Conservation (phyloP, 2,113 vertebrate genomes). For the Lucifuga dentata region DNA sequence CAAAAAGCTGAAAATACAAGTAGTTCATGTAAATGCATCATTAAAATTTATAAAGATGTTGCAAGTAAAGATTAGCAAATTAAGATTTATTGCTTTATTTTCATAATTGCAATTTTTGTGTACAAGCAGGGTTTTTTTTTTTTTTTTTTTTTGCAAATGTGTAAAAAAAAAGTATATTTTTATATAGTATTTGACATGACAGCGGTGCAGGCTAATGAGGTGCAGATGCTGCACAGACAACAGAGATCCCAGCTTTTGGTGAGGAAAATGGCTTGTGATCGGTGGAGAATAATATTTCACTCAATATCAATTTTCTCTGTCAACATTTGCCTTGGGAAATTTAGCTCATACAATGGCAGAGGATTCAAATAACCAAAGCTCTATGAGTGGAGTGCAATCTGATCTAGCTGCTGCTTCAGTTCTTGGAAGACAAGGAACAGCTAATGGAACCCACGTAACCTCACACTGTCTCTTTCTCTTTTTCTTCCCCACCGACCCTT, state of each 20-base stretch:
- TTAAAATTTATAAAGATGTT: no score
- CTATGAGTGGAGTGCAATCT: constrained; percentile 72
- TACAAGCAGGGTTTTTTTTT: no score
- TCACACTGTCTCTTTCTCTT: constrained; percentile 54
- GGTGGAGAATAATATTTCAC: constrained; percentile 58
- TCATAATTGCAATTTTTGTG: no score
- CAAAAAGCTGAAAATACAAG: no score
- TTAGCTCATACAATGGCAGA: constrained; percentile 58
- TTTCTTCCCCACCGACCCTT: background rate
- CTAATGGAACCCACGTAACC: constrained; percentile 74
- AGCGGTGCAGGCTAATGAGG: background rate
- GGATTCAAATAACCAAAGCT: constrained; percentile 69
- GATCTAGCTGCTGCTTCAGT: constrained; percentile 70
- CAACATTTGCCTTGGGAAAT: constrained; percentile 77
- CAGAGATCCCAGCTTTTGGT: background rate
- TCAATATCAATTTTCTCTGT: constrained; percentile 74
- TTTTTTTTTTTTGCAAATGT: no score
- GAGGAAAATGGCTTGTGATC: constrained; percentile 62
- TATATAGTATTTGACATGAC: background rate
- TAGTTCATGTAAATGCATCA: no score
- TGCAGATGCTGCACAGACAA: constrained; percentile 6
- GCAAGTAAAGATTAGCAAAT: no score
- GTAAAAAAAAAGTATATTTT: no score
- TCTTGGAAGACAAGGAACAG: constrained; percentile 68
- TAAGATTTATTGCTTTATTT: no score